phyloP scores from a whole-genome alignment of 2,888 invertebrate species.

The Aspidiotus rigidus region DNA sequence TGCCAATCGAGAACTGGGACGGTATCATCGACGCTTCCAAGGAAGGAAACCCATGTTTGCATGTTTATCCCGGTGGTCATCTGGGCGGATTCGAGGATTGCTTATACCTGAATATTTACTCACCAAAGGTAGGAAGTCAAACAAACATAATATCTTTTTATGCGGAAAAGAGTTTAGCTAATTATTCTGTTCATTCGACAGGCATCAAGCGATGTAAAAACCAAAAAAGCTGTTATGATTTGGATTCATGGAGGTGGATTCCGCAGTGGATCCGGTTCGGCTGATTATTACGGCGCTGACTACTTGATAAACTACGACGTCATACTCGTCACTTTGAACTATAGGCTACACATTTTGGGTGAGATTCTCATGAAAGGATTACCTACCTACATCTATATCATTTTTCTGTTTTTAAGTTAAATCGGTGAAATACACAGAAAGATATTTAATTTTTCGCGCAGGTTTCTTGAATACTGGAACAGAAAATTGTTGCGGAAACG shows the following conservation, averaged over 20 bases:
- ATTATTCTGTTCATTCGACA: not conserved
- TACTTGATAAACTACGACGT: constrained; percentile 55
- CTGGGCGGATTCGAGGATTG: too few relatives aligned
- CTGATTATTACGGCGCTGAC: constrained; percentile 57
- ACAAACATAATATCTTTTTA: too few relatives aligned
- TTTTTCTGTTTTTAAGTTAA: not conserved
- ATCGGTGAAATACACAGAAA: too few relatives aligned
- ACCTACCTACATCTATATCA: too few relatives aligned
- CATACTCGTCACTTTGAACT: constrained; percentile 65
- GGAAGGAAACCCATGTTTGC: too few relatives aligned
- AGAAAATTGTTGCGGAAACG: constrained; percentile 35
- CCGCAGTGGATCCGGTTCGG: constrained; percentile 57
- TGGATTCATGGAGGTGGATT: constrained; percentile 73
- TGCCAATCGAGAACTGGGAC: too few relatives aligned
- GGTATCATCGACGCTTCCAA: too few relatives aligned
- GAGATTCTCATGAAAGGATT: constrained; percentile 21
- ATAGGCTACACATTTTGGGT: constrained; percentile 59
- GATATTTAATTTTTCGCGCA: not conserved
- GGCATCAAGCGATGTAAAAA: not conserved
- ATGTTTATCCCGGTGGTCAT: too few relatives aligned
- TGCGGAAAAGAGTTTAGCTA: too few relatives aligned
- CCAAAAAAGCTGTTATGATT: constrained; percentile 55
- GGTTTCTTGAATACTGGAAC: constrained; percentile 35
- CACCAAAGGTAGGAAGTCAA: too few relatives aligned
- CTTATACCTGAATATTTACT: too few relatives aligned